Evolutionary conservation across 1,140 invertebrate genomes (phyloP), one percentile per base, ranked within the genome.

Genomic region (Drosophila cardini): DNA sequence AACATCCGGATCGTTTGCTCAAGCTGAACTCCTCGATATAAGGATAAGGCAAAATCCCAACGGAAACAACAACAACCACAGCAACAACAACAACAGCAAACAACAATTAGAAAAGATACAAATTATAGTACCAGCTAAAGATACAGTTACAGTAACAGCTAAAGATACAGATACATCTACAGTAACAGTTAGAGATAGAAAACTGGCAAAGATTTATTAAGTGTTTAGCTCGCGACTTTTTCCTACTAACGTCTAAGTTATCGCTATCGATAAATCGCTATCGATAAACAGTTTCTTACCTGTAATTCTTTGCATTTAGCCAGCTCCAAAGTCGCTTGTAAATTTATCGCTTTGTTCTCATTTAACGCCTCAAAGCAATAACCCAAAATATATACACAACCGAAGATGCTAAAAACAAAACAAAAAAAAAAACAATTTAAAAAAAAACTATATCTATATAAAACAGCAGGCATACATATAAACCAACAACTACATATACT

Each of bases 1-100:
- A 96, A 92, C 96, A 97, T 93, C 93, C 94, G 79, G 94, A 94
- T 73, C 92, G 91, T 16, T 73, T 92, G 55, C 75, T 91, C 48
- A 92, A 92, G 70, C 67, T 92, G 6, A 91, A 90, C 63, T 90
- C 90, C 21, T 78, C 87, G 43, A 90, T 91, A 52, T 92, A 91
- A 89, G 63, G 62, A 58, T 53, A 45, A 68, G 60, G 42, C 30
- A 10, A 52, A 58, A 55, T 36, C 16, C 1, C 38, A 21, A 34
- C 48, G 30, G 18, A 52, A 60, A n/a, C 58, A 63, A 8, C 42
- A 50, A 55, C 21, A 30, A 15, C 57, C 55, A 9, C 58, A 63
- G 5, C 42, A 43, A 53, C 38, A 30, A 46, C 72, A 43, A 64
- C 30, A 62, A 10, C 62, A 48, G 58, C 60, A 64, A 43, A n/a